A percentile compares a stretch with the other conserved stretches of the same genome.
phyloP scores from a whole-genome alignment of 2,888 invertebrate species.

The Actias luna region DNA sequence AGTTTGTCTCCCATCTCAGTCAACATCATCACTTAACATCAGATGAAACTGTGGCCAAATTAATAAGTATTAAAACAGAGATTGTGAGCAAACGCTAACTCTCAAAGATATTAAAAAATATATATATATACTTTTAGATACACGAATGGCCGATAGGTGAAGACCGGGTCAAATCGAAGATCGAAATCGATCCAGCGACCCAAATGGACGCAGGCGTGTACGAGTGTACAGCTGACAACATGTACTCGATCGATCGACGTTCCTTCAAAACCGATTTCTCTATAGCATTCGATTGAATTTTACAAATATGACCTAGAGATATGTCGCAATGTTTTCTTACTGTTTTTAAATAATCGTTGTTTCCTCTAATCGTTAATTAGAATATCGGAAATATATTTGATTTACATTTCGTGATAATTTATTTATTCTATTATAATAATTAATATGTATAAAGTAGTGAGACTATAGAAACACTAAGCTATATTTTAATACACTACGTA shows the following conservation, averaged over 20 bases:
- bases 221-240: conserved; percentile 96
- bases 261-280: conserved; percentile 97
- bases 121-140: conserved; percentile 77
- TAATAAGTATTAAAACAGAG: too few species aligned
- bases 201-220: conserved; percentile 98
- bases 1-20: too few species aligned
- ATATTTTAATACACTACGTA: not conserved
- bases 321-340: not conserved
- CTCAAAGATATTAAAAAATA: not conserved
- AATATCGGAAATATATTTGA: not conserved
- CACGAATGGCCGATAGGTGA: conserved; percentile 94
- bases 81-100: too few species aligned
- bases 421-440: not conserved
- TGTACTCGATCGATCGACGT: conserved; percentile 94
- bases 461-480: too few species aligned
- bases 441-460: not conserved
- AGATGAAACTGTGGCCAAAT: too few species aligned
- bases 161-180: conserved; percentile 93
- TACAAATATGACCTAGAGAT: not conserved
- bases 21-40: too few species aligned
- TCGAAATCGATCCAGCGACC: conserved; percentile 96
- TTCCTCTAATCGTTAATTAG: not conserved
- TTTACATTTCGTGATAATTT: not conserved
- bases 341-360: not conserved
- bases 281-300: conserved; percentile 90